Percentiles rank a stretch among this genome's conserved stretches.
Conservation (phyloP, 2,113 vertebrate genomes). For the Excalfactoria chinensis region DNA sequence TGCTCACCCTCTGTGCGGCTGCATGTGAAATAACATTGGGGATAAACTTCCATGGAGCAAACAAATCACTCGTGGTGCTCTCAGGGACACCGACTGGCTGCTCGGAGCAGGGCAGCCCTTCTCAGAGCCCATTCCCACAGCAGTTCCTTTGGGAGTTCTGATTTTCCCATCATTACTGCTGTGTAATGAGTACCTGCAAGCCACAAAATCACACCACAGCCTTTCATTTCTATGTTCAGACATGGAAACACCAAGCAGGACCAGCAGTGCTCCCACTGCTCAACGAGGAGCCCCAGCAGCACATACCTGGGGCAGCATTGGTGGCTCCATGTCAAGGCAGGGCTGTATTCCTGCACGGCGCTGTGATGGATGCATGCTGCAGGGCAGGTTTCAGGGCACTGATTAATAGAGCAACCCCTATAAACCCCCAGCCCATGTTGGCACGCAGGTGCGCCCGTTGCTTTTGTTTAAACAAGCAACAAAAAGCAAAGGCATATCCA, state of each 20-base stretch:
- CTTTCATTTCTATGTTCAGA: neutral
- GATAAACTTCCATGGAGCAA: no score
- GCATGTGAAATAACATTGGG: no score
- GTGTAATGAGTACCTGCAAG: neutral
- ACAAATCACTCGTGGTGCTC: no score
- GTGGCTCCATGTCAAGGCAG: neutral
- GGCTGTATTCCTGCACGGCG: neutral
- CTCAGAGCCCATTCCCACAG: neutral
- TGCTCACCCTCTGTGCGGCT: no score
- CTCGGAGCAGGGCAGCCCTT: neutral
- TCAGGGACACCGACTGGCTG: no score
- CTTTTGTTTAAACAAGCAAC: constrained; percentile 2
- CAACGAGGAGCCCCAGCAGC: constrained; percentile 12
- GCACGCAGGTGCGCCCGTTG: neutral
- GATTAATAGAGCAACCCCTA: neutral
- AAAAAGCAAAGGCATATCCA: neutral
- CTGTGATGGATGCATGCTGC: neutral
- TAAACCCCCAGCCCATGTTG: neutral
- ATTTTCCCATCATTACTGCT: neutral
- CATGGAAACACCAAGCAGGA: neutral
- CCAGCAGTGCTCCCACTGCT: accelerated
- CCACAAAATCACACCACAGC: neutral
- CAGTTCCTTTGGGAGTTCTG: neutral
- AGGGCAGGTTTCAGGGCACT: neutral
- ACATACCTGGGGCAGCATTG: neutral